A percentile compares a stretch with the other conserved stretches of the same genome.
Evolutionary conservation across 2,888 invertebrate genomes (phyloP).

Genomic region (Argynnis bischoffii): DNA sequence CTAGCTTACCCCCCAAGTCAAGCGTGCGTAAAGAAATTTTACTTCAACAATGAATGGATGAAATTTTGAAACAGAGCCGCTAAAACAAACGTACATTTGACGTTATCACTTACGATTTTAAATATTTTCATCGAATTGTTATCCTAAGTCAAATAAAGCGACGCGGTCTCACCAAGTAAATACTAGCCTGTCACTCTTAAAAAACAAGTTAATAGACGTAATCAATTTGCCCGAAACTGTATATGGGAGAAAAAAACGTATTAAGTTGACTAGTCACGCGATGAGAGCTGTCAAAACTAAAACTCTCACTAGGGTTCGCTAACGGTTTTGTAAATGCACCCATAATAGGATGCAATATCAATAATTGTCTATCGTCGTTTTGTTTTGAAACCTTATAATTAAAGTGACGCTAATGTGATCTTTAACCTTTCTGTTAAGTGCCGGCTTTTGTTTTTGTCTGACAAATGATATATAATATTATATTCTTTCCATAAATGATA

Average conservation of each 20-base stretch:
- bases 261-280: slow-evolving; percentile 64
- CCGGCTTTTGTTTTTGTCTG: background rate
- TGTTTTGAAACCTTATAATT: slow-evolving; percentile 34
- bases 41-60: too few relatives aligned
- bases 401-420: slow-evolving; percentile 36
- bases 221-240: slow-evolving; percentile 66
- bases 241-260: slow-evolving; percentile 58
- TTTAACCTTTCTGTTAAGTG: slow-evolving; percentile 31
- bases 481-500: too few relatives aligned
- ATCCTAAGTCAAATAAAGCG: slow-evolving; percentile 34
- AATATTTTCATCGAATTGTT: slow-evolving; percentile 15
- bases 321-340: slow-evolving; percentile 43
- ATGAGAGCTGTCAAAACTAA: slow-evolving; percentile 62
- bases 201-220: slow-evolving; percentile 67
- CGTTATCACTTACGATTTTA: slow-evolving; percentile 4
- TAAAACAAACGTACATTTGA: background rate
- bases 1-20: too few relatives aligned
- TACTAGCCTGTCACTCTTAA: slow-evolving; percentile 59
- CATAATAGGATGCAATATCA: slow-evolving; percentile 37
- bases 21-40: too few relatives aligned
- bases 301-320: slow-evolving; percentile 49
- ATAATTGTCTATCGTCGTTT: slow-evolving; percentile 38
- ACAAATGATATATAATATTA: too few relatives aligned
- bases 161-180: slow-evolving; percentile 49
- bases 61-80: background rate